A percentile compares a stretch with the other conserved stretches of the same genome.
These are phyloP conservation scores for Himalopsyche tibetana DNA, from an alignment of 2,888 invertebrate species.

Conservation along the genomic window DNA sequence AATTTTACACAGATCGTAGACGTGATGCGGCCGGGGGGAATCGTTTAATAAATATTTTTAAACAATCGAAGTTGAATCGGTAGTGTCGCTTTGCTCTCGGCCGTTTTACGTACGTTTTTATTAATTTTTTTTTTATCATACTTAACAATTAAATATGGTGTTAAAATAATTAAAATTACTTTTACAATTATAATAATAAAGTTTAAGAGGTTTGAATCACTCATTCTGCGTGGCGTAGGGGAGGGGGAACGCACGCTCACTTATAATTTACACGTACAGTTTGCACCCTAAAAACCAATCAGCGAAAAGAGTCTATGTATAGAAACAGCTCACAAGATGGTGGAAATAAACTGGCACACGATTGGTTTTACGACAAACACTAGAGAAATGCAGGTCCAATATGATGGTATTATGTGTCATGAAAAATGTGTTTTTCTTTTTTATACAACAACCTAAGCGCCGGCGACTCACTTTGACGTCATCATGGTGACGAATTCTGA, in stretches of 20 bases:
- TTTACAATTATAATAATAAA: conserved; percentile 65
- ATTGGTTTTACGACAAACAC: conserved; percentile 70
- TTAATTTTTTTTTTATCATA: conserved; percentile 66
- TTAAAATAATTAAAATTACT: conserved; percentile 67
- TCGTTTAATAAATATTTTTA: conserved; percentile 15
- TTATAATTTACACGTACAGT: conserved; percentile 66
- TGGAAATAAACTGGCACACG: conserved; percentile 62
- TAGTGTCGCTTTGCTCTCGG: conserved; percentile 58
- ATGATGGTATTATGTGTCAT: conserved; percentile 79
- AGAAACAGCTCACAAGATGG: conserved; percentile 61
- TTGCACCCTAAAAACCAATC: conserved; percentile 64
- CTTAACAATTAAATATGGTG: conserved; percentile 68
- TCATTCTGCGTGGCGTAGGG: conserved; percentile 63
- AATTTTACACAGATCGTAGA: conserved; percentile 52
- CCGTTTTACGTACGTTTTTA: conserved; percentile 62
- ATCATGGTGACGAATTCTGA: conserved; percentile 99
- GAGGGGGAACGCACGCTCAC: conserved; percentile 64
- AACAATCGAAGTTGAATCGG: conserved; percentile 47
- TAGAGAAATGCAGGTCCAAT: conserved; percentile 80
- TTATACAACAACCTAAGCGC: conserved; percentile 78
- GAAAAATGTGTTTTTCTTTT: conserved; percentile 76
- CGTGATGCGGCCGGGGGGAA: conserved; percentile 38
- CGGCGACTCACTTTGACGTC: conserved; percentile 97
- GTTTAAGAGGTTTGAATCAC: conserved; percentile 65
- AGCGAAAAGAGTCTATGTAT: conserved; percentile 62